These are phyloP conservation scores for Orchesella flavescens DNA, from an alignment of 2,888 invertebrate species.

Conservation along the genomic window DNA sequence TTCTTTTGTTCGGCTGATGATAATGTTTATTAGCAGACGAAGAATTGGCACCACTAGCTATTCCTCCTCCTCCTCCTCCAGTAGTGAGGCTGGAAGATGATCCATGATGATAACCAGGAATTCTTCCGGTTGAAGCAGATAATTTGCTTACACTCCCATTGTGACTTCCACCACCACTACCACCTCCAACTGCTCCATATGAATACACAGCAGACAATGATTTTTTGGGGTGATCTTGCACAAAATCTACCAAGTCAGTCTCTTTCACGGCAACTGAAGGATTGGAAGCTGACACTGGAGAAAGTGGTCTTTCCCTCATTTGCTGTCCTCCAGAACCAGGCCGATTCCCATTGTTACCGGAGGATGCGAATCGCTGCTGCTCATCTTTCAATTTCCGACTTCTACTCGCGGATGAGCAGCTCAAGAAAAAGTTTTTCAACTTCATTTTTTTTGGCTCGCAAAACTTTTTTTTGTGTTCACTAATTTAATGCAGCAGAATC, in stretches of 20 bases:
- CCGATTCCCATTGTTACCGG: conserved; percentile 2
- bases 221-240: conserved; percentile 57
- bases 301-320: conserved; percentile 35
- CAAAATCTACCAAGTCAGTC: conserved; percentile 56
- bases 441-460: conserved; percentile 60
- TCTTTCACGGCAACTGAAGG: conserved; percentile 36
- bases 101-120: conserved; percentile 54
- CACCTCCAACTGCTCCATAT: conserved; percentile 28
- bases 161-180: conserved; percentile 3
- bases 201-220: conserved; percentile 55
- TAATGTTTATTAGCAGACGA: conserved; percentile 25
- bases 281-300: conserved; percentile 11
- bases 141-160: conserved; percentile 25
- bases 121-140: conserved; percentile 42
- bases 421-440: conserved; percentile 70
- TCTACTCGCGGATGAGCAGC: conserved; percentile 68
- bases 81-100: conserved; percentile 26
- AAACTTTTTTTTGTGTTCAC: not conserved
- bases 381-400: conserved; percentile 67
- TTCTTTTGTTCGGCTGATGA: conserved; percentile 41
- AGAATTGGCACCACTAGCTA: not conserved
- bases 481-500: not conserved
- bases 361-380: conserved; percentile 53
- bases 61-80: not conserved
- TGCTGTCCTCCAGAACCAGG: conserved; percentile 13